Conservation (phyloP, 2,113 vertebrate genomes). For the Oryzias curvinotus region DNA sequence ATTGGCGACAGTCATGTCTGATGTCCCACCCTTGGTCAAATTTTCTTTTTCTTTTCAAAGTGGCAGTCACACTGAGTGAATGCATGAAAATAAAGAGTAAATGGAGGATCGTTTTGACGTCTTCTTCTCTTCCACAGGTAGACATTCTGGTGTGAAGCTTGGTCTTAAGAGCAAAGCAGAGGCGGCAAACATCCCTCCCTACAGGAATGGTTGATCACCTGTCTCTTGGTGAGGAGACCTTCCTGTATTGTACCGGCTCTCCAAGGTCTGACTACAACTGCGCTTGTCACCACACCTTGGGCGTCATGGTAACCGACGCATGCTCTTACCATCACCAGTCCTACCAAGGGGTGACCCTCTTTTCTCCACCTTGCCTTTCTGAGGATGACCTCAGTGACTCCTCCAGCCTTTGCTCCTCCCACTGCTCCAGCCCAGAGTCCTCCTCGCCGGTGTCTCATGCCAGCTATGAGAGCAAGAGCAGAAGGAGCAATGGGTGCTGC, state of each 20-base stretch:
- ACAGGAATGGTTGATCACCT: constrained; percentile 98
- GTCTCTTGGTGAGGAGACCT: constrained; percentile 87
- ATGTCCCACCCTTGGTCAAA: no score
- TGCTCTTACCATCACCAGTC: constrained; percentile 72
- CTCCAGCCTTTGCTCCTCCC: constrained; percentile 88
- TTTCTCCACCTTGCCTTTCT: constrained; percentile 84
- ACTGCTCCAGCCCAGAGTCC: constrained; percentile 84
- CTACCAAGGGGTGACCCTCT: constrained; percentile 72
- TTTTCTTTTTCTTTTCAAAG: no score
- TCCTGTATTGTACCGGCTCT: constrained; percentile 79
- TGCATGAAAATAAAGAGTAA: no score
- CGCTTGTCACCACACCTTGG: constrained; percentile 28
- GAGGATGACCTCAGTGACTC: constrained; percentile 93
- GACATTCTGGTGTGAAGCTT: constrained; percentile 23
- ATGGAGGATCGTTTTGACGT: no score
- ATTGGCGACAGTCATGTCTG: no score
- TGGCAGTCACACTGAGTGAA: no score
- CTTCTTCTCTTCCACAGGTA: background rate
- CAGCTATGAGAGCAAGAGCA: constrained; percentile 59
- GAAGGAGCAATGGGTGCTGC: constrained; percentile 66
- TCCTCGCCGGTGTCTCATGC: constrained; percentile 45
- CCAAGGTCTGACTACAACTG: constrained; percentile 70
- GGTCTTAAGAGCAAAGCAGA: constrained; percentile 45
- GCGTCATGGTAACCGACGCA: constrained; percentile 83
- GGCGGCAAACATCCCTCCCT: constrained; percentile 37